Base-by-base conservation (phyloP, 2,888 invertebrate genomes). In the Yponomeuta plumbellus region DNA sequence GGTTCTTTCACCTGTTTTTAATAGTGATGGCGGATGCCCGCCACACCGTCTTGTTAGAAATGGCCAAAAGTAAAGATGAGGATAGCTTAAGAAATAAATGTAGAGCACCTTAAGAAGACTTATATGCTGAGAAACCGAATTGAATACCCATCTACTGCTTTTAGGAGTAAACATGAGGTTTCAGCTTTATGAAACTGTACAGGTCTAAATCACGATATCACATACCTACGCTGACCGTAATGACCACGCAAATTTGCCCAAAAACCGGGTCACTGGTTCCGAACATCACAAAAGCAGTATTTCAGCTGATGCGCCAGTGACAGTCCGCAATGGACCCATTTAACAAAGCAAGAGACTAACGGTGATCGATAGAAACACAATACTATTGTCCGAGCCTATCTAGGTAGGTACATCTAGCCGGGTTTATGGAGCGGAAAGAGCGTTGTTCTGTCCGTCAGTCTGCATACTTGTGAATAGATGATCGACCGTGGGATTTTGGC, bases 391-490 rank as follows among this genome's bases (percentile, higher is more conserved):
- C 20, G 11, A 20, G 34, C 22, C 4, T 64, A n/a, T n/a, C n/a
- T 26, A 61, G 69, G 34, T 52, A 52, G 44, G 44, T 52, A 52
- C 44, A 52, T 17, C 64, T 68, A 65, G 71, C 69, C 66, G 61
- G 58, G 65, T 59, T 76, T 82, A 75, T 84, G 80, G 82, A 79
- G 76, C 84, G 80, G 76, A 80, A 85, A 83, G 72, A 22, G 68
- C 62, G 66, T 66, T 61, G 20, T 26, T 61, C n/a, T 62, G 62
- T 62, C n/a, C 34, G 62, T 21, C 20, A 4, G 44, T 52, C 44
- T 52, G 44, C 17, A 13, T 52, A 17, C 44, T 13, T 17, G 44
- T 52, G 44, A 26, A 63, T 21, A 22, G 40, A 11, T 52, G 17
- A 22, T 63, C 20, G 44, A 44, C 21, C 63, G 44, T 63, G 63